These are phyloP conservation scores for Drosophila prolongata DNA, from an alignment of 2,888 invertebrate genomes.

Conservation along the genomic window DNA sequence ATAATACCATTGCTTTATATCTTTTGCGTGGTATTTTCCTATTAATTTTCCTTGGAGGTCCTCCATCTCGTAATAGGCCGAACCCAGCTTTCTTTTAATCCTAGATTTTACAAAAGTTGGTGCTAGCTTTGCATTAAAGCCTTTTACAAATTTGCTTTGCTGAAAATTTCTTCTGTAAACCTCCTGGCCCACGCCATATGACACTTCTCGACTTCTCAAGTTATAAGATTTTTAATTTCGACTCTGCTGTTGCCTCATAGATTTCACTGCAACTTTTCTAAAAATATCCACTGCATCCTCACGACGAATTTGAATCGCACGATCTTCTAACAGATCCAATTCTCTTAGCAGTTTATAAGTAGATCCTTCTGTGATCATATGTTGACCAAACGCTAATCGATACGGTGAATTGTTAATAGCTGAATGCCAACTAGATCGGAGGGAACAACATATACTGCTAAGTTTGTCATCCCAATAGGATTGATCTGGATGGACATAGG, in stretches of 20 bases:
- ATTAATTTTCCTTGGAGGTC: neutral
- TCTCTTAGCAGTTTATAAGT: constrained; percentile 1
- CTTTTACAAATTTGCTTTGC: constrained; percentile 10
- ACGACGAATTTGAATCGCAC: neutral
- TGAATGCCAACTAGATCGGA: constrained; percentile 15
- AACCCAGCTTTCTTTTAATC: neutral
- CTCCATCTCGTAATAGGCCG: neutral
- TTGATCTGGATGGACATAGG: constrained; percentile 36
- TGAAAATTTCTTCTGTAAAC: neutral
- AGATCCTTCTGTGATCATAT: constrained; percentile 21
- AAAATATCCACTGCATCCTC: constrained; percentile 4
- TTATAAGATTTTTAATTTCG: neutral
- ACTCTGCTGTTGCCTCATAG: neutral
- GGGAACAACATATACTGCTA: constrained; percentile 20
- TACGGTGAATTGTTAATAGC: constrained; percentile 20
- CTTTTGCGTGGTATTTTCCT: constrained; percentile 1
- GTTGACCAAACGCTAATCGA: constrained; percentile 31
- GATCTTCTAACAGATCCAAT: constrained; percentile 6
- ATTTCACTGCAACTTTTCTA: constrained; percentile 1
- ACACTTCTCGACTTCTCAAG: neutral
- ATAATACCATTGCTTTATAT: neutral
- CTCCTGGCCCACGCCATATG: neutral
- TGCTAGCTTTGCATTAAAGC: constrained; percentile 5
- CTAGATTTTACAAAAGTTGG: constrained; percentile 3
- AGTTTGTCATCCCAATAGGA: constrained; percentile 30